These are phyloP conservation scores for Crotalus viridis DNA, from an alignment of 2,113 vertebrate genomes.

Conservation along the genomic window DNA sequence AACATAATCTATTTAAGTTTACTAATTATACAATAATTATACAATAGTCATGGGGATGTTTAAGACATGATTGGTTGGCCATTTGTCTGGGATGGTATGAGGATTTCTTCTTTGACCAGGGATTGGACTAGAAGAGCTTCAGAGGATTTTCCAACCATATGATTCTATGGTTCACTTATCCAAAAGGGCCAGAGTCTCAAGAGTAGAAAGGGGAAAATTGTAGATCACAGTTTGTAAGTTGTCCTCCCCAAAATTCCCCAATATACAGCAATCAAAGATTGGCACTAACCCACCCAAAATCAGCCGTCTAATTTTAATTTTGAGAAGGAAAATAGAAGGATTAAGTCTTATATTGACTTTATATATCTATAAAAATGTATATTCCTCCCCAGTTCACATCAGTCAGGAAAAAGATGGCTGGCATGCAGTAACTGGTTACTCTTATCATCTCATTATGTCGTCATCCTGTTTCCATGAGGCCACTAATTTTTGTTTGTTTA, in stretches of 20 bases:
- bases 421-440: neutral
- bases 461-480: neutral
- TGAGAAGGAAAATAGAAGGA: neutral
- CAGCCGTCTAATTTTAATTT: neutral
- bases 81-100: neutral
- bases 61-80: neutral
- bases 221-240: neutral
- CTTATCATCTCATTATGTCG: neutral
- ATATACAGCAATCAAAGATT: neutral
- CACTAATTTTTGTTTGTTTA: neutral
- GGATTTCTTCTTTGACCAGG: neutral
- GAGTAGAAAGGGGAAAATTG: neutral
- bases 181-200: slow-evolving; percentile 10
- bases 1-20: no score
- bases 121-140: neutral
- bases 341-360: neutral
- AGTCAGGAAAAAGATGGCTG: neutral
- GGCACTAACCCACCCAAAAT: neutral
- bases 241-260: neutral
- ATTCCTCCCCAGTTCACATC: neutral
- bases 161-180: slow-evolving; percentile 33
- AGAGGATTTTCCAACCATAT: neutral
- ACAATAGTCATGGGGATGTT: neutral
- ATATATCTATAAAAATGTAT: neutral
- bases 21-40: no score